Conservation (phyloP, 2,888 invertebrate genomes). For the Platerodrilus igneus region DNA sequence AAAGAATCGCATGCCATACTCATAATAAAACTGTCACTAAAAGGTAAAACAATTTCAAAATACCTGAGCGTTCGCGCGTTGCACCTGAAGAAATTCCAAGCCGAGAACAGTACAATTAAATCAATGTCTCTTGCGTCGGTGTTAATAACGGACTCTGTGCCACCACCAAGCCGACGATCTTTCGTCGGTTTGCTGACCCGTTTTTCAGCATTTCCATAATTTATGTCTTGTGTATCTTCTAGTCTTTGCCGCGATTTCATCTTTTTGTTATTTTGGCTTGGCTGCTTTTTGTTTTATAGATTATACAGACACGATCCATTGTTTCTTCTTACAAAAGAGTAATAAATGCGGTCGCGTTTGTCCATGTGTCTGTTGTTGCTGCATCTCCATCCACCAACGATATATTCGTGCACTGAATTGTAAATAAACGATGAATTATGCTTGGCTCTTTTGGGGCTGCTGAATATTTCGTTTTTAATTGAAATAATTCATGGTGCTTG, state of each 20-base stretch:
- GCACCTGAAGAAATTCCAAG: slow-evolving; percentile 42
- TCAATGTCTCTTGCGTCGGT: slow-evolving; percentile 42
- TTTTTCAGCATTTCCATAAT: slow-evolving; percentile 36
- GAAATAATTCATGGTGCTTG: too few relatives aligned
- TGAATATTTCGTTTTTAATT: too few relatives aligned
- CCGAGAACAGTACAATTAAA: slow-evolving; percentile 42
- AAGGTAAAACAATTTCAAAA: slow-evolving; percentile 27
- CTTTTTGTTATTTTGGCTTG: slow-evolving; percentile 21
- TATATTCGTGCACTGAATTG: slow-evolving; percentile 14
- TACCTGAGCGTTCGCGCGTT: slow-evolving; percentile 31
- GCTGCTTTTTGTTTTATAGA: slow-evolving; percentile 31
- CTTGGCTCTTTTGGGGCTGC: too few relatives aligned
- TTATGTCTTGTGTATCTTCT: slow-evolving; percentile 36
- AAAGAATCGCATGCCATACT: slow-evolving; percentile 27
- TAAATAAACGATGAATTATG: too few relatives aligned
- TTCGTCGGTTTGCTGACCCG: slow-evolving; percentile 28
- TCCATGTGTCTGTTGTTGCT: slow-evolving; percentile 25
- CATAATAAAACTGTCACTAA: slow-evolving; percentile 36
- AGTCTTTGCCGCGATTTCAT: too few relatives aligned
- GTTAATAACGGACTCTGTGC: slow-evolving; percentile 37
- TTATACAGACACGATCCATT: slow-evolving; percentile 35
- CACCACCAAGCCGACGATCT: slow-evolving; percentile 34
- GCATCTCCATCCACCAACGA: slow-evolving; percentile 32
- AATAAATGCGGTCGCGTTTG: slow-evolving; percentile 28
- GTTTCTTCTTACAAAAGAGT: slow-evolving; percentile 31